These are phyloP conservation scores for Lateolabrax maculatus DNA, from an alignment of 2,797 vertebrate species.

Conservation along the genomic window DNA sequence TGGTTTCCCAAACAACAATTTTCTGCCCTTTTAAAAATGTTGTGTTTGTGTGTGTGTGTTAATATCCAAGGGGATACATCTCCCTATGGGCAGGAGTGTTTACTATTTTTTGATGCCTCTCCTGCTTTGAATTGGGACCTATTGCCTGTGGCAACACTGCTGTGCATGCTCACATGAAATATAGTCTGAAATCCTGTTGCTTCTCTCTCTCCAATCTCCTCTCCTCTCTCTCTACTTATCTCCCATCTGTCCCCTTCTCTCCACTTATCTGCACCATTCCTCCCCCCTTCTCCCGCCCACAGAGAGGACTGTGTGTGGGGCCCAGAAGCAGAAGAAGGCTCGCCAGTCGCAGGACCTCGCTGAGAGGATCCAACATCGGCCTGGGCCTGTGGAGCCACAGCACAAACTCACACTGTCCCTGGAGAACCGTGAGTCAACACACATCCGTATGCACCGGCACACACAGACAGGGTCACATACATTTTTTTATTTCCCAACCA, in stretches of 20 bases:
- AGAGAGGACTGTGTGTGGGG: conserved; percentile 83
- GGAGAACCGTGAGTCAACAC: conserved; percentile 75
- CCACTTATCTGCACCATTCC: conserved; percentile 41
- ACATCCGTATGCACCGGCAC: conserved; percentile 28
- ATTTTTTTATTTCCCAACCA: conserved; percentile 6
- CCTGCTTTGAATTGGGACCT: conserved; percentile 67
- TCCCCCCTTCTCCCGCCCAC: conserved; percentile 33
- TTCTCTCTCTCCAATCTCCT: conserved; percentile 47
- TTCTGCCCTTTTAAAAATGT: conserved; percentile 56
- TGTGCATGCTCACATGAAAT: conserved; percentile 72
- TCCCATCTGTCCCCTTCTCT: conserved; percentile 68
- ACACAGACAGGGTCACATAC: conserved; percentile 19
- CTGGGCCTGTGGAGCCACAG: conserved; percentile 86
- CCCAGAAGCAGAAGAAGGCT: conserved; percentile 93
- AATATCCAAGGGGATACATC: conserved; percentile 48
- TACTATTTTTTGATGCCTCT: conserved; percentile 65
- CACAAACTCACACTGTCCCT: conserved; percentile 57
- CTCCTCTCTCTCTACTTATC: conserved; percentile 50
- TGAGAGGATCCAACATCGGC: conserved; percentile 90
- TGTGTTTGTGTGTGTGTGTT: conserved; percentile 29
- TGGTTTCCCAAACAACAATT: conserved; percentile 43
- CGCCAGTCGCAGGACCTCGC: conserved; percentile 91
- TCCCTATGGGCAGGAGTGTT: conserved; percentile 62
- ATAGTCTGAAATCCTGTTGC: conserved; percentile 72
- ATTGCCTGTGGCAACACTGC: conserved; percentile 68